Conservation (phyloP, 1,140 invertebrate genomes). For the Melanaphis sacchari region DNA sequence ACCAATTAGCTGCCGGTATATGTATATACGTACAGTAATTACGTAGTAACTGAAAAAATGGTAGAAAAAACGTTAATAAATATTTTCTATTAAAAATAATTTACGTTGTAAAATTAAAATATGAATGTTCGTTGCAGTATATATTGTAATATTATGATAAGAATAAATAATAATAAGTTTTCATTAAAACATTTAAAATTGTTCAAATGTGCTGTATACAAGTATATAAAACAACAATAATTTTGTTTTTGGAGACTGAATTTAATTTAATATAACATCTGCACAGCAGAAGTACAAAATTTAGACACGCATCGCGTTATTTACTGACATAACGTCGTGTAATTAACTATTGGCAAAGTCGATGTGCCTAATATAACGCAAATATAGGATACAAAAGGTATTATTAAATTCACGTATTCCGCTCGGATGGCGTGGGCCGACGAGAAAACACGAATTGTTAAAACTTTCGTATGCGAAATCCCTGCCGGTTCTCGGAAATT, state of each 20-base stretch:
- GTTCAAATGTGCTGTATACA: neutral
- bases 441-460: neutral
- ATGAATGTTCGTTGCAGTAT: neutral
- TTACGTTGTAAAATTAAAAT: neutral
- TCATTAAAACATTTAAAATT: neutral
- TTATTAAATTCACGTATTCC: conserved; percentile 10
- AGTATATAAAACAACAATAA: neutral
- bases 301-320: neutral
- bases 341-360: conserved; percentile 9
- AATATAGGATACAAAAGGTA: neutral
- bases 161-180: neutral
- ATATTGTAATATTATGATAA: too few relatives aligned
- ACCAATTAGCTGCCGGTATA: neutral
- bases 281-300: neutral
- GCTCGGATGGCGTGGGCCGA: neutral
- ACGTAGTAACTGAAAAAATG: neutral
- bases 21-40: neutral
- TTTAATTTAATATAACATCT: neutral
- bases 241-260: neutral
- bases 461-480: conserved; percentile 1
- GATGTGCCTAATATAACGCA: neutral
- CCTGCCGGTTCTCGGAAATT: neutral
- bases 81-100: neutral
- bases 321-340: neutral
- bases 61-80: too few relatives aligned